These are phyloP conservation scores for Brachylomia viminalis DNA, from an alignment of 2,888 invertebrate species.

Conservation along the genomic window DNA sequence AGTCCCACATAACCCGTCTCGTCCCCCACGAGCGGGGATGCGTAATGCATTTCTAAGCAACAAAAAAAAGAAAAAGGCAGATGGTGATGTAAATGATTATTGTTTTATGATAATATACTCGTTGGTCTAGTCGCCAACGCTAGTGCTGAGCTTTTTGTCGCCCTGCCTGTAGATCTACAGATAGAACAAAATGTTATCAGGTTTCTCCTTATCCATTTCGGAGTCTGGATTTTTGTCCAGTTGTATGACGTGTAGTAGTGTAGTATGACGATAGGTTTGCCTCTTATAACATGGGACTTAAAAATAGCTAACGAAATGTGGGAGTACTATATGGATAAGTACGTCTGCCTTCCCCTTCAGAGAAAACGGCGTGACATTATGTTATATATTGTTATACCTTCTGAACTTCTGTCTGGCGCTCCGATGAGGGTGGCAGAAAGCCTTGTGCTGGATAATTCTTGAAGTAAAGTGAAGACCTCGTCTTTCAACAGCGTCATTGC, in stretches of 20 bases:
- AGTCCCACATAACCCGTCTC: no score
- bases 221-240: background rate
- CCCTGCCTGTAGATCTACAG: no score
- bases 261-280: background rate
- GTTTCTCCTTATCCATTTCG: background rate
- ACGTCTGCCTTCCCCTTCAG: background rate
- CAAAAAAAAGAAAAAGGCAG: no score
- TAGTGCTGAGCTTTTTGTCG: no score
- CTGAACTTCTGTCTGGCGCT: background rate
- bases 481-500: slow-evolving; percentile 40
- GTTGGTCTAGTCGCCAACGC: no score
- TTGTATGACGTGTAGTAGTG: no score
- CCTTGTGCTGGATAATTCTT: slow-evolving; percentile 10
- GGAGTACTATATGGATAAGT: background rate
- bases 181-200: no score
- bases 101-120: no score
- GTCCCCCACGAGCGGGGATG: no score
- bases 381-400: slow-evolving; percentile 35
- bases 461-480: slow-evolving; percentile 24
- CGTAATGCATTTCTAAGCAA: no score
- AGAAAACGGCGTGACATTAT: background rate
- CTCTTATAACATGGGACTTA: background rate
- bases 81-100: no score
- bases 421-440: slow-evolving; percentile 21
- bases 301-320: background rate